Evolutionary conservation across 1,140 invertebrate genomes (phyloP), one percentile per base, ranked within the genome.

Genomic region (Apolygus lucorum): DNA sequence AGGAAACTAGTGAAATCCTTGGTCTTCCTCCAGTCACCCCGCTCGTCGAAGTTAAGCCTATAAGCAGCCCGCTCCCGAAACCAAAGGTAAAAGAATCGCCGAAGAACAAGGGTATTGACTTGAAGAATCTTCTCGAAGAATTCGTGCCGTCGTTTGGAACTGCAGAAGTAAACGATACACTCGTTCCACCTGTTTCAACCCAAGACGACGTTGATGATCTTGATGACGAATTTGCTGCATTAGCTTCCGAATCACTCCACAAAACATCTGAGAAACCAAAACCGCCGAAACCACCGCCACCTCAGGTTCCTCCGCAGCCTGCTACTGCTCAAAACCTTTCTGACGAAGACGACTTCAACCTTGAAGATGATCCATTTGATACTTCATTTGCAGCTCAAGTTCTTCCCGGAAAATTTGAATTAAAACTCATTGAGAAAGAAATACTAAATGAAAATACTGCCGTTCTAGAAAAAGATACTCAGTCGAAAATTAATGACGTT

Each of bases 351-450:
- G 69, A 62, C 0, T 69, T 70, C 34, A 62, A 68, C 68, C 52
- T 34, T 65, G 63, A 69, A 42, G 81, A 82, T 64, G 91, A 93
- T 84, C 91, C 91, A 0, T 95, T 95, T 75, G 91, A 94, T 76
- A 93, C 91, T 11, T 86, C 88, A 62, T 91, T 91, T 80, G 90
- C 88, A 0, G 88, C 90, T 49, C 88, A 88, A 74, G 83, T 92
- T 52, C 78, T 91, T 62, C 87, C 88, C 8, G 86, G 86, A 34
- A 86, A 87, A 77, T 79, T 81, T 27, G 85, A 88, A 77, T 75
- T 84, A 25, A 86, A 84, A 71, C 79, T 84, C 76, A 85, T 86
- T 76, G 83, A 86, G 81, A 84, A 83, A 71, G 84, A 86, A 73
- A 78, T 86, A 25, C 67, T 77, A 27, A 49, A 64, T 17, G 71